Evolutionary conservation across 2,797 vertebrate species (phyloP), one percentile per base, ranked within the genome.

Genomic region (Esox masquinongy): DNA sequence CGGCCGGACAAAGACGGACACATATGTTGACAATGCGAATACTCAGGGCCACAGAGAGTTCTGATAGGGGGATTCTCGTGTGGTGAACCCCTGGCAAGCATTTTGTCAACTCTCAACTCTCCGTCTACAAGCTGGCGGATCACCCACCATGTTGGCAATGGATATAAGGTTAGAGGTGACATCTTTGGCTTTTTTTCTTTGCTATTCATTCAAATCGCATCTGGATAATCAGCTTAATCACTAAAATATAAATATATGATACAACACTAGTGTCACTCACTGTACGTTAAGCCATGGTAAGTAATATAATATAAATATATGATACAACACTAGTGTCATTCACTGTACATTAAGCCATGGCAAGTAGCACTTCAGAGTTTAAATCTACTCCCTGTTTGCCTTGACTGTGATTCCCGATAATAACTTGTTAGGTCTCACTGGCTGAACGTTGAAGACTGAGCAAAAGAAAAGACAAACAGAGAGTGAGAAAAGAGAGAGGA

Each of bases 1-100:
- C 79, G 76, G 77, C 73, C 81, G 84, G 85, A 92, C 90, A 90
- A 90, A 92, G 87, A 82, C 70, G 64, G 26, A 80, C 84, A 80
- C 75, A 77, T 47, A 47, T 85, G 77, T 76, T 76, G 72, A 72
- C 79, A 77, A 74, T 73, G 74, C 76, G 74, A 63, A 76, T 67
- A 83, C 80, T 72, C 64, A 78, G 31, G 59, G 74, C 67, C 22
- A 74, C 74, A 88, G 78, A 88, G 79, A 88, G 80, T 75, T 85
- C 88, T 88, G 81, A 77, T 84, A 78, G 83, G 73, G 71, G 77
- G 67, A 66, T 61, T 79, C 56, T 78, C 51, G 66, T 77, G 47
- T 78, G 61, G 77, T 78, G 74, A 78, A 75, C 77, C 76, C 80
- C 39, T 74, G 75, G 77, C 78, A 83, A 81, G 74, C 81, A 77